Base-by-base conservation (phyloP, 2,797 vertebrate genomes). In the Mus spretus region DNA sequence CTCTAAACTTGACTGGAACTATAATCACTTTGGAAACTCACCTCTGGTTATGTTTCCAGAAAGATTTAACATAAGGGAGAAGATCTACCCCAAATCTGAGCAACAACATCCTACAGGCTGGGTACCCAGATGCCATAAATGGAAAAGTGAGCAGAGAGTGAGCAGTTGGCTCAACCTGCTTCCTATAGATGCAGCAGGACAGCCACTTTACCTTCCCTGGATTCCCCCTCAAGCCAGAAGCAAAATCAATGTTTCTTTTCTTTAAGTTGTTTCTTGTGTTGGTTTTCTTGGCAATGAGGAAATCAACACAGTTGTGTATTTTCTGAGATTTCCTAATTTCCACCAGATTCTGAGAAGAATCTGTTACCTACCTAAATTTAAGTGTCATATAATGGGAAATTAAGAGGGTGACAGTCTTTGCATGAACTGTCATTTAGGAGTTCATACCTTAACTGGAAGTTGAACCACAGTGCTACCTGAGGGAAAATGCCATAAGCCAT, bases 261-360 rank as follows among this genome's bases (percentile, higher is more conserved):
- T 34, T 47, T 7, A 61, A 89, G 17, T 61, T 34, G 6, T 37
- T 77, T 83, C 37, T 59, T 44, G 37, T 6, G 1, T 34, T 59
- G 47, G 50, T 44, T 28, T 40, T 55, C 8, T 17, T 4, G 24
- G 55, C 37, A 59, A 22, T 0, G 37, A 89, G 28, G 44, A 59
- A 59, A 75, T 17, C 5, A 13, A 40, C n/a, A n/a, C 59, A 67
- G 53, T 91, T 44, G 28, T 59, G 11, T 78, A 40, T 81, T 81
- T 91, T 53, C 5, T 34, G 75, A 94, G 37, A 65, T 61, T 37
- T 92, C 59, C 90, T 70, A 78, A 26, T 40, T 83, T 75, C 63
- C 61, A 79, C 91, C 9, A 15, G 53, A 92, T 50, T 89, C 83
- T 79, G 34, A 53, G 67, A 92, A 91, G 34, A 91, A 75, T 72